Evolutionary conservation across 1,140 invertebrate genomes (phyloP), one percentile per base, ranked within the genome.

Genomic region (Drosophila rhopaloa): DNA sequence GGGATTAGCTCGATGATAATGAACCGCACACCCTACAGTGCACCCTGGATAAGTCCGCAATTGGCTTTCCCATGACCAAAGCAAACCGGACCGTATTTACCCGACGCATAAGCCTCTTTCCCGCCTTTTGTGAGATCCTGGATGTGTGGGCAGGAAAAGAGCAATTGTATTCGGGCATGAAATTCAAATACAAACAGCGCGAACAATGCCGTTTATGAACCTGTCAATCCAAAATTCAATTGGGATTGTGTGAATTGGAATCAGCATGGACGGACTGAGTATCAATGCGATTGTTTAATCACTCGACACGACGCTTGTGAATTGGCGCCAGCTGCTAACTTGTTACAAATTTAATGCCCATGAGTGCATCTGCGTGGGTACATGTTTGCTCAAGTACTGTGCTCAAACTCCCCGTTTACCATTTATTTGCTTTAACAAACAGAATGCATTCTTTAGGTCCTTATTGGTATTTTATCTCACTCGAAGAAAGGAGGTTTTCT

Each of bases 201-300:
- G 77, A 88, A 88, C 88, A 88, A 81, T 84, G 72, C 80, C 84
- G 82, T 88, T 88, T 82, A 90, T 89, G 84, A 90, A 88, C 84
- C 84, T 88, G 84, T 84, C 84, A 88, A 81, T 88, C 83, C 82
- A 50, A 76, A 89, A 88, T 88, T 84, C 73, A 88, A 77, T 89
- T 84, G 76, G 60, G 68, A 81, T 84, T 88, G 81, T 85, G 74
- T 75, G 78, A 75, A 90, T 78, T 65, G 65, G 67, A 79, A 72
- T 83, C 47, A 57, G 58, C 38, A 59, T 67, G 47, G 67, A 84
- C 84, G 80, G 58, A 38, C 60, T 38, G 50, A 27, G 55, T 79
- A 74, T 84, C 63, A 66, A 61, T 80, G 65, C 89, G 78, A 81
- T 89, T 90, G 71, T 76, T 90, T 90, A 85, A 81, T 83, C 63